A percentile compares a stretch with the other conserved stretches of the same genome.
phyloP scores from a whole-genome alignment of 2,888 invertebrate genomes.

The Fissipunctia ypsillon region DNA sequence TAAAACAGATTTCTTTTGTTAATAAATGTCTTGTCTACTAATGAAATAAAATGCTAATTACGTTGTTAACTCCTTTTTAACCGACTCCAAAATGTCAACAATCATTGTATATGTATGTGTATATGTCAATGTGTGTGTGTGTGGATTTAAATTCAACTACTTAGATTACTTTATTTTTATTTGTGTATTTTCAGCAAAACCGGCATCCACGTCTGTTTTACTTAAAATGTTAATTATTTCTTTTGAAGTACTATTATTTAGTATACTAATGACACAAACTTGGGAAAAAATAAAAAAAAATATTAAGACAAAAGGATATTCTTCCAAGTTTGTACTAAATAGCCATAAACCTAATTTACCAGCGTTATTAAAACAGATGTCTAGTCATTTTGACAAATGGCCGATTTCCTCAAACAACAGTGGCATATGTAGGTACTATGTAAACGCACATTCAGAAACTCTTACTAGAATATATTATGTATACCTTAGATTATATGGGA shows the following conservation, averaged over 20 bases:
- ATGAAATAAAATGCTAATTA: conserved; percentile 4
- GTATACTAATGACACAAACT: not conserved
- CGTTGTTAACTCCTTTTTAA: not conserved
- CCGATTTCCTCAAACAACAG: conserved; percentile 20
- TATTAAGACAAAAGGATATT: not conserved
- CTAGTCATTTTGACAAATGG: conserved; percentile 39
- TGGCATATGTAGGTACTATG: conserved; percentile 49
- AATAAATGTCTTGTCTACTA: not conserved
- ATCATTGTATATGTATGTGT: too few species aligned
- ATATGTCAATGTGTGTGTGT: too few species aligned
- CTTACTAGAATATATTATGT: conserved; percentile 63
- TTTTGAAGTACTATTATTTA: not conserved
- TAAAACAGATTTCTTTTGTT: not conserved
- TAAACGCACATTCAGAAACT: conserved; percentile 59
- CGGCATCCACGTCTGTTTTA: not conserved
- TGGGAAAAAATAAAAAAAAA: not conserved
- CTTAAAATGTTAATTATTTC: not conserved
- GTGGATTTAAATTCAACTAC: not conserved
- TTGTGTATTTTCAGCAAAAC: not conserved
- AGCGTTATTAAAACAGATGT: conserved; percentile 10
- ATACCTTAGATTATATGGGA: conserved; percentile 61
- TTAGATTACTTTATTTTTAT: not conserved
- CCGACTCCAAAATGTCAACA: not conserved
- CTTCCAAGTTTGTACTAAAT: not conserved
- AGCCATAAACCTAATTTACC: not conserved